Conservation (phyloP, 2,797 vertebrate species). For the Alosa sapidissima region DNA sequence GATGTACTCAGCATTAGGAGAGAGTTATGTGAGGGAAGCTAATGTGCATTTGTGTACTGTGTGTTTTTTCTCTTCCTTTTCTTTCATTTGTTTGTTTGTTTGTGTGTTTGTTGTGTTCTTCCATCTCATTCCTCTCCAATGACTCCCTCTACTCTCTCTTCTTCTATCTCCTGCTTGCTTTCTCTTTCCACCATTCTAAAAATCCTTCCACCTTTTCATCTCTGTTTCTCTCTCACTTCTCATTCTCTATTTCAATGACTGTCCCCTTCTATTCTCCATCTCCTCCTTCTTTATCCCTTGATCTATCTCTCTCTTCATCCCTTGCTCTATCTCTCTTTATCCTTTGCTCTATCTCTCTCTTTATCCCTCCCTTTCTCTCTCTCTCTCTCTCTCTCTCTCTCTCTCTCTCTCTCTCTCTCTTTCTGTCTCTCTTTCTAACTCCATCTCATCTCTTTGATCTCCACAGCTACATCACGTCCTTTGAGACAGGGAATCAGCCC, state of each 20-base stretch:
- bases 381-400: not conserved
- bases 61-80: not conserved
- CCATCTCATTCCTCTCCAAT: not conserved
- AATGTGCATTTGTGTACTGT: not conserved
- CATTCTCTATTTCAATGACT: not conserved
- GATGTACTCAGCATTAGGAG: not conserved
- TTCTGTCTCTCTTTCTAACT: not conserved
- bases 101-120: not conserved
- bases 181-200: not conserved
- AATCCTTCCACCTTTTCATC: not conserved
- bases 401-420: slow-evolving; percentile 1
- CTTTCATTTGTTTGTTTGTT: not conserved
- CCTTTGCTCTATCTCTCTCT: not conserved
- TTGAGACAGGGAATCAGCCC: slow-evolving; percentile 80
- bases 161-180: not conserved
- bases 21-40: not conserved
- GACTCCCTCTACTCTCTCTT: not conserved
- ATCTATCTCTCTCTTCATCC: not conserved
- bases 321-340: not conserved
- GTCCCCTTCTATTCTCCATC: no score
- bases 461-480: slow-evolving; percentile 82
- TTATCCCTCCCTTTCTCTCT: not conserved
- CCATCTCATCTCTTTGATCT: not conserved
- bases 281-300: not conserved
- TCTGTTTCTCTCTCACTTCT: no score